Percentiles rank a stretch among this genome's conserved stretches.
Evolutionary conservation across 2,888 invertebrate genomes (phyloP).

Genomic region (Chrysolina oricalcia): DNA sequence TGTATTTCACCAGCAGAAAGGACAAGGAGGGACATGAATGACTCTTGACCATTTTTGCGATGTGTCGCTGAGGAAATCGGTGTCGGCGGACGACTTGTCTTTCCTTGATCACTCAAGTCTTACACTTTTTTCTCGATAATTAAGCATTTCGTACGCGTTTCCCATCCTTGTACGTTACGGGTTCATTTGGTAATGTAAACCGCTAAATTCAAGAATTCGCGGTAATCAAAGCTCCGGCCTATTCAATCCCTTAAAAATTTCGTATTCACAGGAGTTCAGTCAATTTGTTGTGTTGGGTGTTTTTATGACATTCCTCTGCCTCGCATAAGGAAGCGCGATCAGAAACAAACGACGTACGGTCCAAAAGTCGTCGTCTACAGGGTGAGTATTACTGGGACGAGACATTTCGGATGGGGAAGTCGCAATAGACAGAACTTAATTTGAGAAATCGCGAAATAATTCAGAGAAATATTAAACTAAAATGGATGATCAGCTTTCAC

Average conservation of each 20-base stretch:
- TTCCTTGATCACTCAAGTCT: slow-evolving; percentile 24
- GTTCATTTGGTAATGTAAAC: slow-evolving; percentile 45
- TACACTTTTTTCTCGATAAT: slow-evolving; percentile 39
- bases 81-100: slow-evolving; percentile 20
- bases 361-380: slow-evolving; percentile 28
- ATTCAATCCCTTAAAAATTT: slow-evolving; percentile 45
- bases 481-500: too few species aligned
- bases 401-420: too few species aligned
- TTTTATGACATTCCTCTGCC: slow-evolving; percentile 64
- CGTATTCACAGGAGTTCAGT: slow-evolving; percentile 58
- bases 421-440: too few species aligned
- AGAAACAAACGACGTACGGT: slow-evolving; percentile 9
- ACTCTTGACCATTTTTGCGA: slow-evolving; percentile 10
- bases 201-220: slow-evolving; percentile 46
- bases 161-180: slow-evolving; percentile 24
- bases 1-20: background rate
- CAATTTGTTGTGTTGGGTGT: slow-evolving; percentile 68
- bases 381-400: background rate
- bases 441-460: too few species aligned
- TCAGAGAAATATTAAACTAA: too few species aligned
- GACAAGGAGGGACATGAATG: background rate
- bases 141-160: slow-evolving; percentile 39
- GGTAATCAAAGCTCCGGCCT: slow-evolving; percentile 47
- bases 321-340: slow-evolving; percentile 32
- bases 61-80: slow-evolving; percentile 12